Percentiles rank a stretch among this genome's conserved stretches.
Conservation (phyloP, 2,888 invertebrate genomes). For the Conomelus anceps region DNA sequence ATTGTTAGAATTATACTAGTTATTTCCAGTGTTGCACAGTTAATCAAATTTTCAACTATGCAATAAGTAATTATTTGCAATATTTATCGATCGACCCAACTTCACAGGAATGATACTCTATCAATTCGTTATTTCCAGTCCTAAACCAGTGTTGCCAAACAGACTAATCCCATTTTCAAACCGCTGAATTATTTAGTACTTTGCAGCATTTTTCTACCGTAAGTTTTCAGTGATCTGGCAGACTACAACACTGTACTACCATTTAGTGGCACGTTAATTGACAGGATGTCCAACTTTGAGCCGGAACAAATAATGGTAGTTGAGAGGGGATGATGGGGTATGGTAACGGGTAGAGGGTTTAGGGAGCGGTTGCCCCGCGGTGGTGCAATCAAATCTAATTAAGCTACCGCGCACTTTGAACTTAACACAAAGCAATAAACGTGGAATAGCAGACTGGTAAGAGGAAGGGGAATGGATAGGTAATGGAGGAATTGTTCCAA, state of each 20-base stretch:
- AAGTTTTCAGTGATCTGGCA: background rate
- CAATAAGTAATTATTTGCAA: too few species aligned
- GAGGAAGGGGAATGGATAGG: background rate
- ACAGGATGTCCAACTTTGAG: background rate
- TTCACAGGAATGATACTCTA: too few species aligned
- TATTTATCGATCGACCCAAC: too few species aligned
- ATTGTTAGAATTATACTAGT: too few species aligned
- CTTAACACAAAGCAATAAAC: background rate
- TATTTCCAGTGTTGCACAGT: background rate
- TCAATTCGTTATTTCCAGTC: background rate
- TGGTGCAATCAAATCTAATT: background rate
- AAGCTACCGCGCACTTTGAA: background rate
- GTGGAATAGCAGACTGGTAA: background rate
- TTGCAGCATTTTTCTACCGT: background rate
- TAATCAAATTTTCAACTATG: background rate
- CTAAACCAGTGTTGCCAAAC: background rate
- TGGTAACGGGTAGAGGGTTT: background rate
- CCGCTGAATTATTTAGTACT: background rate
- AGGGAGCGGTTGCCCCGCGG: background rate
- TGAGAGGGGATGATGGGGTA: background rate
- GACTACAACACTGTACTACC: too few species aligned
- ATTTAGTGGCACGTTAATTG: background rate
- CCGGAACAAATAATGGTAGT: background rate
- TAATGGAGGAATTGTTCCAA: background rate
- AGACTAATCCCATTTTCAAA: background rate